Percentiles rank a stretch among this genome's conserved stretches.
Conservation (phyloP, 1,140 invertebrate genomes). For the Brachionus koreanus region DNA sequence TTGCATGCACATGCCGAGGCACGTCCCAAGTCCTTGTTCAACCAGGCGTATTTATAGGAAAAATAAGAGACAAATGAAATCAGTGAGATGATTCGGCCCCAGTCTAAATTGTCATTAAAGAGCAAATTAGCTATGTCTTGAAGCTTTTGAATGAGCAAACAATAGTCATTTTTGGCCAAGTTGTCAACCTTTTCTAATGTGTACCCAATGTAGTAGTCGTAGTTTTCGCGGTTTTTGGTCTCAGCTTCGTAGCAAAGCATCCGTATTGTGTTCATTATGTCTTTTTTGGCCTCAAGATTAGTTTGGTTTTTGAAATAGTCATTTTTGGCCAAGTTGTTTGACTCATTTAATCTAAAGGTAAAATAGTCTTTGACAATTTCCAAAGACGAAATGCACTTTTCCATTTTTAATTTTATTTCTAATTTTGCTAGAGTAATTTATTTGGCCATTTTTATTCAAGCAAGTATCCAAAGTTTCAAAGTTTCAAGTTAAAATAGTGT, state of each 20-base stretch:
- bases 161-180: not conserved
- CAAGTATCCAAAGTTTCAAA: not conserved
- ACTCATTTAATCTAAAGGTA: constrained; percentile 7
- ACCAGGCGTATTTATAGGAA: constrained; percentile 10
- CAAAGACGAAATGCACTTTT: constrained; percentile 1
- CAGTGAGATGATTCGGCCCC: constrained; percentile 13
- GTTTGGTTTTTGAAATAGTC: not conserved
- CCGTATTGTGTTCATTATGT: not conserved
- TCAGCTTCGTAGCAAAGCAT: constrained; percentile 22
- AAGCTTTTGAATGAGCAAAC: constrained; percentile 3
- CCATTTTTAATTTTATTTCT: constrained; percentile 16
- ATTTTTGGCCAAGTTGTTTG: not conserved
- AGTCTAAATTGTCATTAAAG: constrained; percentile 14
- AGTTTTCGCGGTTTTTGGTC: not conserved
- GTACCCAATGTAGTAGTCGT: constrained; percentile 19
- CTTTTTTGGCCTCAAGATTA: not conserved
- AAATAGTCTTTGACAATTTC: constrained; percentile 32
- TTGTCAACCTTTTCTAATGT: not conserved
- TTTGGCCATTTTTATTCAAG: no score
- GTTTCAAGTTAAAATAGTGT: not conserved
- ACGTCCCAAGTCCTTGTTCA: not conserved
- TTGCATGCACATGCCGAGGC: constrained; percentile 30
- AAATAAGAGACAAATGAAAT: constrained; percentile 23
- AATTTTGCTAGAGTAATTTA: no score
- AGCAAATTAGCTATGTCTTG: not conserved